phyloP scores from a whole-genome alignment of 2,113 vertebrate species.

The Drymodes brunneopygia region DNA sequence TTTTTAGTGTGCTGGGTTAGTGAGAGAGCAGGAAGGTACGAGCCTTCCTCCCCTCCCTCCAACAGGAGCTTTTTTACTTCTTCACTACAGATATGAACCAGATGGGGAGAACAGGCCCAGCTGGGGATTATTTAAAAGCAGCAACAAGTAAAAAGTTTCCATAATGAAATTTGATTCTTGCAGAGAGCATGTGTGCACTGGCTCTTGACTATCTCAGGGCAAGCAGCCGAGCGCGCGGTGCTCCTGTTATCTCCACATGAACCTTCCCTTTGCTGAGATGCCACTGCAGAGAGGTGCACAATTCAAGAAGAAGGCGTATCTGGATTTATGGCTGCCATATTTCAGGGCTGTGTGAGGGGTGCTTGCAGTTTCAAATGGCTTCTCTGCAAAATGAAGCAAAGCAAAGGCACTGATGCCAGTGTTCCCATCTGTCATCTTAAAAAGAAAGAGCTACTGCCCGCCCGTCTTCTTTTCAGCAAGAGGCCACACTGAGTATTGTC shows the following conservation, averaged over 20 bases:
- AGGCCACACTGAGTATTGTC: background rate
- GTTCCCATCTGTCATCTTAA: background rate
- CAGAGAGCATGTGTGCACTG: background rate
- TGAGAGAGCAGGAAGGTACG: background rate
- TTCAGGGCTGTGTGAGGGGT: background rate
- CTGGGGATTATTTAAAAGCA: constrained; percentile 1
- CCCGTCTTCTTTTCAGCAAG: background rate
- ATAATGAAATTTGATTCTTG: background rate
- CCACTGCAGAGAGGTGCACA: background rate
- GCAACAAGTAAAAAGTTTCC: constrained; percentile 6
- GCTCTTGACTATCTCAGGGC: background rate
- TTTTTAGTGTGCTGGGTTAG: background rate
- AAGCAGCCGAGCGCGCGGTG: background rate
- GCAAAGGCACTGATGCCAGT: background rate
- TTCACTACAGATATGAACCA: background rate
- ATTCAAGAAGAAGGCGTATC: background rate
- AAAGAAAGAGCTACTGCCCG: background rate
- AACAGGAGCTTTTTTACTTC: background rate
- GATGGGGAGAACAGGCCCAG: background rate
- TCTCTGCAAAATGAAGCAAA: constrained; percentile 19
- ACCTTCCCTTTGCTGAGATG: background rate
- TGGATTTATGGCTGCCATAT: constrained; percentile 24
- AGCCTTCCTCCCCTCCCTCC: background rate
- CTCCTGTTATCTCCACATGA: background rate
- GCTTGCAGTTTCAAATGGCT: background rate